phyloP scores from a whole-genome alignment of 2,113 vertebrate species.

The Cariama cristata region DNA sequence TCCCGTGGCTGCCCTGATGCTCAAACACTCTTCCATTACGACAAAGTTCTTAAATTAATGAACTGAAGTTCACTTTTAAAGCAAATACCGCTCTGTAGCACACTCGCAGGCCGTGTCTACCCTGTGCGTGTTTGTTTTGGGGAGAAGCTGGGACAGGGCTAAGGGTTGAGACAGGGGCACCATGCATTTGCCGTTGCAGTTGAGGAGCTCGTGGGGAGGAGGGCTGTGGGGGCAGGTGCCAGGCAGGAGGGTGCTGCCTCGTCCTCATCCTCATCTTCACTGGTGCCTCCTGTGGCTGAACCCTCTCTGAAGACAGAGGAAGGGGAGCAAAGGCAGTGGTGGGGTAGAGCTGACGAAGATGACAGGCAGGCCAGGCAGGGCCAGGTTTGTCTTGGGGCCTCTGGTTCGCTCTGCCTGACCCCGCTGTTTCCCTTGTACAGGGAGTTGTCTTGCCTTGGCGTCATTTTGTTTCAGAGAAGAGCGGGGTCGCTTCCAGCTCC shows the following conservation, averaged over 20 bases:
- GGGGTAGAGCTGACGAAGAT: background rate
- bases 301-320: background rate
- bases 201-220: background rate
- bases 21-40: fast-evolving
- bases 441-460: background rate
- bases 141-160: background rate
- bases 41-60: background rate
- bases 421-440: no score
- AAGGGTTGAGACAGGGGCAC: background rate
- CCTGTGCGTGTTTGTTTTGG: fast-evolving
- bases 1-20: fast-evolving
- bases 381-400: fast-evolving
- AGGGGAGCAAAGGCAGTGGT: background rate
- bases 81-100: fast-evolving
- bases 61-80: background rate
- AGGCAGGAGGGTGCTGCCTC: background rate
- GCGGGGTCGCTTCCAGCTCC: fast-evolving
- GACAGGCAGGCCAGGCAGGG: background rate
- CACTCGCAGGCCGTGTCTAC: fast-evolving
- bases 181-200: fast-evolving
- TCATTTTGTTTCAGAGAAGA: fast-evolving
- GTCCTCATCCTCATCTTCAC: fast-evolving
- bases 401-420: background rate
- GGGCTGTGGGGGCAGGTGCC: background rate
- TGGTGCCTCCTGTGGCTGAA: background rate